Base-by-base conservation (phyloP, 2,888 invertebrate genomes). In the Eupelmus urozonus region DNA sequence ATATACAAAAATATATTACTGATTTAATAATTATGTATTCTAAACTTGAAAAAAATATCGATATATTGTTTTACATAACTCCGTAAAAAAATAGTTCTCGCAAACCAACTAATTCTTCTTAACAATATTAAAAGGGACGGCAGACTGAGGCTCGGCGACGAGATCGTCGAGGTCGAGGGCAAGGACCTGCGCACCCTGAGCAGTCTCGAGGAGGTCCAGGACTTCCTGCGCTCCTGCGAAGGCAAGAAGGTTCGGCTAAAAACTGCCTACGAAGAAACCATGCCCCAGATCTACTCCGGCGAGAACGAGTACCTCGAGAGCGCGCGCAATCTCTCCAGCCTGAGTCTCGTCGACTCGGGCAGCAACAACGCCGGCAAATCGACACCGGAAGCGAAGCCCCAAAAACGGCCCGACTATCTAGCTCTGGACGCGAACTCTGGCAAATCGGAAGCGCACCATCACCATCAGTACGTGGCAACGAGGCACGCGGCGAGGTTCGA, bases 91-190 rank as follows among this genome's bases (percentile, higher is more conserved):
- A n/a, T n/a, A n/a, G n/a, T n/a, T n/a, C n/a, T n/a, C n/a, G n/a
- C n/a, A n/a, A n/a, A n/a, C n/a, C n/a, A n/a, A 34, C 34, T 34
- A 9, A 34, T 34, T 34, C 9, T 34, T 34, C 9, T 34, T 34
- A 34, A 5, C 3, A 34, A 34, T 34, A 34, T 69, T 87, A 90
- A 74, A 86, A 95, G 96, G 90, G 95, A 96, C 88, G 96, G 96
- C 23, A 92, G 95, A 84, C 92, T 98, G 80, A 92, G 94, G 84
- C 92, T 96, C 77, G 96, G 96, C 16, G 97, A 97, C 90, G 96
- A 97, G 92, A 95, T 97, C 81, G 94, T 97, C 13, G 95, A 96
- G 90, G 95, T 97, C 40, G 97, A 97, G 89, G 96, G 96, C 11
- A 93, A 93, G 85, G 93, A 96, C 81, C 90, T 97, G 78, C 92